Conservation (phyloP, 2,797 vertebrate species). For the Parauchenoglanis ngamensis region DNA sequence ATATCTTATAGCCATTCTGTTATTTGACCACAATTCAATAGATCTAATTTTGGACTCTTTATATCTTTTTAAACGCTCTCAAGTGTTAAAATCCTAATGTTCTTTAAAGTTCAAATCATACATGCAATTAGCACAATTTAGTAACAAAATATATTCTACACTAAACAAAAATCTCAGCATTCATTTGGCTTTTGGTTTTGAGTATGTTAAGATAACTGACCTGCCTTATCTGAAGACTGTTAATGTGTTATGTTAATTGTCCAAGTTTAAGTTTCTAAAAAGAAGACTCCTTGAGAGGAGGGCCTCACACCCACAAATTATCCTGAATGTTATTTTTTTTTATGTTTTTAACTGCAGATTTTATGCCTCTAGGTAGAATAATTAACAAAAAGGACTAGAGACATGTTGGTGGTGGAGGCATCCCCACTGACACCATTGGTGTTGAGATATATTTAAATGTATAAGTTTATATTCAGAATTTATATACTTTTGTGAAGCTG, state of each 20-base stretch:
- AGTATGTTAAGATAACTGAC: neutral
- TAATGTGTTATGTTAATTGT: neutral
- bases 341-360: neutral
- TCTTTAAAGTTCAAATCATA: neutral
- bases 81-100: neutral
- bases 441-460: neutral
- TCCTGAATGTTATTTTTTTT: constrained; percentile 41
- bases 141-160: neutral
- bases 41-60: neutral
- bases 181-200: neutral
- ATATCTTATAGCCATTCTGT: neutral
- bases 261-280: neutral
- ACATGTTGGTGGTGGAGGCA: neutral
- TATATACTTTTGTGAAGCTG: no score
- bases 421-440: neutral
- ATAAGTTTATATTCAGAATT: no score
- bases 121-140: neutral
- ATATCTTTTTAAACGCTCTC: neutral
- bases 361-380: neutral
- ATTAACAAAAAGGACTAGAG: neutral
- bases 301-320: constrained; percentile 56
- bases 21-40: neutral
- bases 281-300: constrained; percentile 29
- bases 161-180: neutral
- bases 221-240: neutral